phyloP scores from a whole-genome alignment of 2,113 vertebrate genomes.

The Numenius arquata region DNA sequence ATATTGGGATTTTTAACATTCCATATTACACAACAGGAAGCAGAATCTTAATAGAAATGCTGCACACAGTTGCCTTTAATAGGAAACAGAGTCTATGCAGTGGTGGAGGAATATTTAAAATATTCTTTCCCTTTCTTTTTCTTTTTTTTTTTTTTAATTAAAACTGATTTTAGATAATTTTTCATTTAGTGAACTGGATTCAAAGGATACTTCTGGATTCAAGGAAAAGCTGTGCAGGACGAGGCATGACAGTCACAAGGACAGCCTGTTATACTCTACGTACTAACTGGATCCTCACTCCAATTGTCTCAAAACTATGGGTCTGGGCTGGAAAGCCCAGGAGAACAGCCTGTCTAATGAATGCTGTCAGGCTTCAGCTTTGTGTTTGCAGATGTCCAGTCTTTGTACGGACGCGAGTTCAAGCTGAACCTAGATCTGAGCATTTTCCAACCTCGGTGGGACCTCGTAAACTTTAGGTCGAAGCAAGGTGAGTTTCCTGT shows the following conservation, averaged over 20 bases:
- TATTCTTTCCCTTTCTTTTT: not conserved
- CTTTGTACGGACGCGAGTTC: not conserved
- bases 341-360: not conserved
- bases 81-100: constrained; percentile 2
- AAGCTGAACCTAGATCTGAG: not conserved
- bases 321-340: not conserved
- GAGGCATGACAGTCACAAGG: not conserved
- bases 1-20: constrained; percentile 52
- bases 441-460: not conserved
- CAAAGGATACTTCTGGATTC: not conserved
- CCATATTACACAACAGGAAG: constrained; percentile 60
- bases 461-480: not conserved
- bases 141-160: not conserved
- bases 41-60: constrained; percentile 17
- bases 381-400: not conserved
- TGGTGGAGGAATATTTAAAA: not conserved
- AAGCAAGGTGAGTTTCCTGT: not conserved
- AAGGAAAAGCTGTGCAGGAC: not conserved
- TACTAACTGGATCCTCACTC: not conserved
- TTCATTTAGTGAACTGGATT: not conserved
- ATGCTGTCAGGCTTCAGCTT: not conserved
- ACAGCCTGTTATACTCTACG: not conserved
- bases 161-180: not conserved
- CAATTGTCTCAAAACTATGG: not conserved
- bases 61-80: constrained; percentile 32